Evolutionary conservation across 2,888 invertebrate species (phyloP), one percentile per base, ranked within the genome.

Genomic region (Tetanocera ferruginea): DNA sequence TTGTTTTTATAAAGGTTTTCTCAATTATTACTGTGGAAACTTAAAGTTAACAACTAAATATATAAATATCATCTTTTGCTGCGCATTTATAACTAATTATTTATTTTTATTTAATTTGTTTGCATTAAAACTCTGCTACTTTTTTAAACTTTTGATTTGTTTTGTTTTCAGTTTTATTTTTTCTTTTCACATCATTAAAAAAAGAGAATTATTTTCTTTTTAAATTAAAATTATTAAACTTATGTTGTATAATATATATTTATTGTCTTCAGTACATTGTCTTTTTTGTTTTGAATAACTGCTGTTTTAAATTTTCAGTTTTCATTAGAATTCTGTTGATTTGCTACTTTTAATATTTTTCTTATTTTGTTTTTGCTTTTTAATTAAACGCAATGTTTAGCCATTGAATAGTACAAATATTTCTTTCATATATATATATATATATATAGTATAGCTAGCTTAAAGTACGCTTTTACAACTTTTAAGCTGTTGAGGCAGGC

Each of bases 341-440:
- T 43, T 43, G 1, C 43, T 43, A 43, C 43, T 37, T 70, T 9
- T 77, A 66, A 75, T 66, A 60, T 9, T 57, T 57, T 25, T 23
- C 19, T 19, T 19, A 57, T 79, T 64, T 71, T 77, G 60, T 73
- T 60, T 64, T 78, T 72, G 49, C 72, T 76, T 67, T 76, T 69
- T 73, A 77, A 23, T 43, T 77, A 55, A 67, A 72, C 76, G 60
- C 76, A 66, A 52, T 66, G 73, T 66, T 66, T 51, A 73, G 31
- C 70, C 76, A 52, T 76, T 67, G 76, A 76, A 79, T 78, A 79
- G 78, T 80, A 80, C 78, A 79, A 81, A 78, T 79, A 78, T 67
- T 67, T 67, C 19, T 37, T 60, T n/a, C n/a, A n/a, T n/a, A n/a
- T n/a, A n/a, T n/a, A n/a, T n/a, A n/a, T n/a, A n/a, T 23, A 28